Conservation (phyloP, 1,140 invertebrate species). For the Eciton burchellii region DNA sequence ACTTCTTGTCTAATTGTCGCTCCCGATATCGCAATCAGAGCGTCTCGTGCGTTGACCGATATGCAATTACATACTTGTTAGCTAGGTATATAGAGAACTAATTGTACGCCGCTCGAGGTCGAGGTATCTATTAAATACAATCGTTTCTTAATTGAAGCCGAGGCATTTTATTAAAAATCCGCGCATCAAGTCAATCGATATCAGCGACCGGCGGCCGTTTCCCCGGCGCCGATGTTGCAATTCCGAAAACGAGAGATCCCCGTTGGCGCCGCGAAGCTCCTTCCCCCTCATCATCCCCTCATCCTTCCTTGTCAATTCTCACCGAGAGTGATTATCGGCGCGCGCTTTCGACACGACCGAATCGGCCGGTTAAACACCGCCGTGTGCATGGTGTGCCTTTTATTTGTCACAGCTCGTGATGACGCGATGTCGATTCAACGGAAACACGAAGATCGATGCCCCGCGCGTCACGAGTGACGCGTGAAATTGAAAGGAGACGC, state of each 20-base stretch:
- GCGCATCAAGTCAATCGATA: neutral
- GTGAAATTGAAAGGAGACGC: slow-evolving; percentile 32
- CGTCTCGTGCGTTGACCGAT: slow-evolving; percentile 11
- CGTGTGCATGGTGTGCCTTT: slow-evolving; percentile 23
- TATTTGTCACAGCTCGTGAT: slow-evolving; percentile 40
- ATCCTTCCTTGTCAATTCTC: slow-evolving; percentile 58
- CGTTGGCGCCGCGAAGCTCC: neutral
- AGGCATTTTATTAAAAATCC: slow-evolving; percentile 20
- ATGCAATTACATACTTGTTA: neutral
- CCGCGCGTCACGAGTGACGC: neutral
- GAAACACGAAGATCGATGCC: slow-evolving; percentile 56
- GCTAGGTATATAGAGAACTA: slow-evolving; percentile 14
- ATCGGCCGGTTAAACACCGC: slow-evolving; percentile 60
- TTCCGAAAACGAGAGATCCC: slow-evolving; percentile 35
- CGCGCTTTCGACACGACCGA: slow-evolving; percentile 51
- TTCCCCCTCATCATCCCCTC: no score
- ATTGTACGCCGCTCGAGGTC: slow-evolving; percentile 13
- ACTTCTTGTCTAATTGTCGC: neutral
- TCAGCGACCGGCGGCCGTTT: neutral
- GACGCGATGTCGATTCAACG: slow-evolving; percentile 30
- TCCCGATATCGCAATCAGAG: slow-evolving; percentile 9
- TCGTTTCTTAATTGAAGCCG: slow-evolving; percentile 9
- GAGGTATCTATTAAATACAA: slow-evolving; percentile 41
- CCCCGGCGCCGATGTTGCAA: neutral
- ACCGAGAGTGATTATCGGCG: slow-evolving; percentile 59